Base-by-base conservation (phyloP, 1,140 invertebrate species). In the Muscidifurax raptorellus region DNA sequence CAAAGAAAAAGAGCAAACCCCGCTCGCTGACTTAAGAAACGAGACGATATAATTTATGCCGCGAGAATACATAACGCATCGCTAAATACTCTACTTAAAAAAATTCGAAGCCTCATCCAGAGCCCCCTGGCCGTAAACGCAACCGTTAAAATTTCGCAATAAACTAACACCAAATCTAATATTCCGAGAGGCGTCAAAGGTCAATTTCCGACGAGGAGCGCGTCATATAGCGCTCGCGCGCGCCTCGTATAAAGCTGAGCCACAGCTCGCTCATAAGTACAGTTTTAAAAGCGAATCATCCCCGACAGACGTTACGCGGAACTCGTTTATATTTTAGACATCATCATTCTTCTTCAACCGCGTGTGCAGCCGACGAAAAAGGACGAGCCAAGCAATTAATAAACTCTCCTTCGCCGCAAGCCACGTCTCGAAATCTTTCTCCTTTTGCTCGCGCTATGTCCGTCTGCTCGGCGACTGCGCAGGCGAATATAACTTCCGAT, bases 291-390 rank as follows among this genome's bases (percentile, higher is more conserved):
- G 18, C 36, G 30, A 74, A 79, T 64, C 40, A 79, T 79, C 47
- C 71, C 52, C 66, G 77, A 80, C 67, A 67, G 71, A 27, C 30
- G 66, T 80, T 75, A 67, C 69, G 77, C 77, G n/a, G 36, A 80
- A 80, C 83, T 80, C 83, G 83, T 84, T 84, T 75, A 75, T 59
- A 74, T 47, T 80, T 80, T 74, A 27, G 69, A 84, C 77, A 80
- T 84, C 83, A 80, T 84, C 71, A 18, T 79, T 36, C 74, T n/a
- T 36, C 18, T 59, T 59, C 52, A 59, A 59, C 52, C 52, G 52
- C 15, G 52, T 1, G 52, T 22, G 22, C 22, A 59, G 52, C 52
- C 6, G 52, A 7, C 52, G 7, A 59, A 59, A 59, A 59, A 59
- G 15, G 52, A 59, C 22, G 52, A 59, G 52, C 22, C 5, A 59